These are phyloP conservation scores for Artemia sinica DNA, from an alignment of 2,888 invertebrate species.

Conservation along the genomic window DNA sequence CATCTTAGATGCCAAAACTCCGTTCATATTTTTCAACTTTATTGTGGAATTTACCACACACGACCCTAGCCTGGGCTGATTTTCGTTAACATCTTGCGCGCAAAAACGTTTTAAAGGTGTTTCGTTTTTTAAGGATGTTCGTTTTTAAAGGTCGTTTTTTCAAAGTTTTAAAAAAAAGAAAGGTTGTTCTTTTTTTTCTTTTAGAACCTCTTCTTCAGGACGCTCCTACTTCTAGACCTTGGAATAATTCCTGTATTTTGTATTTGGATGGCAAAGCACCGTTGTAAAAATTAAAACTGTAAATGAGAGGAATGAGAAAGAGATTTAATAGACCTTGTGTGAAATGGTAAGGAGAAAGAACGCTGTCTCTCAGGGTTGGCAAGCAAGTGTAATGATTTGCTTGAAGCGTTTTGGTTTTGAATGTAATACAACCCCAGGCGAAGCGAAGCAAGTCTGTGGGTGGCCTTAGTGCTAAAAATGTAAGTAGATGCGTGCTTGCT, in stretches of 20 bases:
- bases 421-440: slow-evolving; percentile 59
- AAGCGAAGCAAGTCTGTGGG: slow-evolving; percentile 80
- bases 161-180: too few relatives aligned
- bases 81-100: too few relatives aligned
- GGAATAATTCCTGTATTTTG: slow-evolving; percentile 67
- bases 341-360: not conserved
- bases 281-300: slow-evolving; percentile 59
- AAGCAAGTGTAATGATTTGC: slow-evolving; percentile 51
- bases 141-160: too few relatives aligned
- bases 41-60: too few relatives aligned
- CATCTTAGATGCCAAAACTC: too few relatives aligned
- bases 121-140: too few relatives aligned
- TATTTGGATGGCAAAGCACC: slow-evolving; percentile 75
- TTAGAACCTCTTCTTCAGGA: slow-evolving; percentile 79
- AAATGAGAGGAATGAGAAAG: slow-evolving; percentile 39
- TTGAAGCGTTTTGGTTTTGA: slow-evolving; percentile 57
- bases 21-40: too few relatives aligned
- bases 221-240: slow-evolving; percentile 55
- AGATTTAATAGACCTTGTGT: slow-evolving; percentile 11
- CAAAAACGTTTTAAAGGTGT: too few relatives aligned
- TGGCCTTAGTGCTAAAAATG: slow-evolving; percentile 54
- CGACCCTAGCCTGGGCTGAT: too few relatives aligned
- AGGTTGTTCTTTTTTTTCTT: slow-evolving; percentile 24
- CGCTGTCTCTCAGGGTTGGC: not conserved
- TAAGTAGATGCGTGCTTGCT: slow-evolving; percentile 31